Evolutionary conservation across 2,888 invertebrate species (phyloP).

Genomic region (Calephelis perditalis): DNA sequence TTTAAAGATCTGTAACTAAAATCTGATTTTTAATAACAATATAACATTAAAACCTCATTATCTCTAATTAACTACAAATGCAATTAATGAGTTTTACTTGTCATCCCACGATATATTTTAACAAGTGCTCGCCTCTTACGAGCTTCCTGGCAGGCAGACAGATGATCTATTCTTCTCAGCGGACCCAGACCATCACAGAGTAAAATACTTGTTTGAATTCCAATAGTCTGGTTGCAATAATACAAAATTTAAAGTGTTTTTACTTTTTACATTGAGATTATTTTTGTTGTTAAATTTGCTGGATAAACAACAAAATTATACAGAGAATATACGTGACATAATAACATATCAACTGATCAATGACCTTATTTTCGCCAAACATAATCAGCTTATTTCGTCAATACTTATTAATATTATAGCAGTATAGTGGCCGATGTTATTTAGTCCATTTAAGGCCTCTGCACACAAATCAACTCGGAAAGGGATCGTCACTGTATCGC

Average conservation of each 20-base stretch:
- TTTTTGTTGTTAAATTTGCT: too few relatives aligned
- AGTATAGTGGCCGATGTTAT: constrained; percentile 21
- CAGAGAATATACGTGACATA: neutral
- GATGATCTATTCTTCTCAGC: too few relatives aligned
- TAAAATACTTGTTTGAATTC: too few relatives aligned
- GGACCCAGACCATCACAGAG: too few relatives aligned
- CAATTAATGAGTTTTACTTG: constrained; percentile 3
- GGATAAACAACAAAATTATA: too few relatives aligned
- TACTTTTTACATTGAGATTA: too few relatives aligned
- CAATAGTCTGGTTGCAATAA: too few relatives aligned
- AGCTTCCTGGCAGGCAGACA: too few relatives aligned
- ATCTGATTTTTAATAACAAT: constrained; percentile 3
- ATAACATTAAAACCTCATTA: constrained; percentile 6
- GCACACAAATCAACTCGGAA: too few relatives aligned
- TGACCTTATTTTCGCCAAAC: constrained; percentile 24
- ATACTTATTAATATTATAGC: constrained; percentile 31
- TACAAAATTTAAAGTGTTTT: too few relatives aligned
- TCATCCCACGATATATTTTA: neutral
- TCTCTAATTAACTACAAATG: constrained; percentile 6
- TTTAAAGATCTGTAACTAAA: constrained; percentile 1
- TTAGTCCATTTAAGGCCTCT: constrained; percentile 18
- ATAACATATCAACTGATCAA: constrained; percentile 9
- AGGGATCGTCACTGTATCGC: too few relatives aligned
- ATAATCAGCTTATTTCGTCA: constrained; percentile 27
- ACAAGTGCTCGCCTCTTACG: too few relatives aligned